phyloP scores from a whole-genome alignment of 2,888 invertebrate genomes.

The Cheilosia grossa region DNA sequence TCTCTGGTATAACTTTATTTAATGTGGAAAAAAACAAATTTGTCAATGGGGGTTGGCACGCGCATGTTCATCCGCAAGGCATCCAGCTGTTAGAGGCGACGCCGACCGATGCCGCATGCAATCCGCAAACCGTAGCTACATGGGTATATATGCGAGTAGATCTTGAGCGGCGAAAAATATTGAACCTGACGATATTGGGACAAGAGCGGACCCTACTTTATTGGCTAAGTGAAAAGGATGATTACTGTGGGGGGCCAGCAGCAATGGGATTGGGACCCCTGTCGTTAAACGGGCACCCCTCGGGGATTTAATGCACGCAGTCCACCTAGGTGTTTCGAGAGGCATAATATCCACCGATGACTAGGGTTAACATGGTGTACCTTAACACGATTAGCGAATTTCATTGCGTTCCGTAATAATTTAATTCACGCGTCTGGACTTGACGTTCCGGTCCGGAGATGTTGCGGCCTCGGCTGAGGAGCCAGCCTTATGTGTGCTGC shows the following conservation, averaged over 20 bases:
- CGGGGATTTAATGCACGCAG: conserved; percentile 56
- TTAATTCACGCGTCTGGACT: conserved; percentile 61
- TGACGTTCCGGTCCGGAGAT: conserved; percentile 22
- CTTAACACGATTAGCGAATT: conserved; percentile 77
- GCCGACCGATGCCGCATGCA: conserved; percentile 27
- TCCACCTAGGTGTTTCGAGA: conserved; percentile 72
- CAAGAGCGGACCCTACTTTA: conserved; percentile 68
- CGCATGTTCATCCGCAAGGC: conserved; percentile 76
- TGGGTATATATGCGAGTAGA: conserved; percentile 5
- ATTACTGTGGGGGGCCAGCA: conserved; percentile 71
- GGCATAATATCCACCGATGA: conserved; percentile 72
- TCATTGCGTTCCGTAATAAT: conserved; percentile 71
- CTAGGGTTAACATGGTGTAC: conserved; percentile 77
- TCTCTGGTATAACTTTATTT: conserved; percentile 72
- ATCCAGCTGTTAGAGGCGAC: conserved; percentile 71
- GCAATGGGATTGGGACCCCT: conserved; percentile 62
- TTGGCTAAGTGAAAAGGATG: conserved; percentile 75
- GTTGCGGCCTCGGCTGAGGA: neutral
- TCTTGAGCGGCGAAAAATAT: conserved; percentile 22
- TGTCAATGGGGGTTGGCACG: conserved; percentile 84
- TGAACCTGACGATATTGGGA: conserved; percentile 70
- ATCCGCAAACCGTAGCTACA: neutral
- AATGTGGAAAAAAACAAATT: conserved; percentile 79
- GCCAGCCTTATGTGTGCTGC: neutral
- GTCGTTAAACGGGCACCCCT: conserved; percentile 73